A percentile compares a stretch with the other conserved stretches of the same genome.
Evolutionary conservation across 2,797 vertebrate species (phyloP).

Genomic region (Poeciliopsis gracilis): DNA sequence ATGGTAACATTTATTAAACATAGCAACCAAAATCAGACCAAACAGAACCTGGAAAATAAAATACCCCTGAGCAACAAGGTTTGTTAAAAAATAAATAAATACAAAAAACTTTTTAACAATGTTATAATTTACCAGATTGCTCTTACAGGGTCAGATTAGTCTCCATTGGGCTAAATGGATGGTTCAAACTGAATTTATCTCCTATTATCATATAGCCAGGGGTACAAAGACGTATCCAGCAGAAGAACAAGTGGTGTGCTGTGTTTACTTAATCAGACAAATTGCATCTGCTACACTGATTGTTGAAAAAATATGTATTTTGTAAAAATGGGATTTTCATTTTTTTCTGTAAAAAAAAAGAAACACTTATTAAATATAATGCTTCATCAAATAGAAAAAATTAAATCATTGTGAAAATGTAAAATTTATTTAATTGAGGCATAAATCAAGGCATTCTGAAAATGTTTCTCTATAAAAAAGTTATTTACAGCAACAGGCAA

Average conservation of each 20-base stretch:
- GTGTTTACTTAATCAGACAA: constrained; percentile 32
- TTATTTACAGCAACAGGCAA: constrained; percentile 34
- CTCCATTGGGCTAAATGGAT: constrained; percentile 54
- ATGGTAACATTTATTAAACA: constrained; percentile 14
- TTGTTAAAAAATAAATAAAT: constrained; percentile 30
- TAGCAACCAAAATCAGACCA: constrained; percentile 39
- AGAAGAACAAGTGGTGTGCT: constrained; percentile 24
- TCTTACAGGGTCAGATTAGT: constrained; percentile 45
- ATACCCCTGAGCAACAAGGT: constrained; percentile 32
- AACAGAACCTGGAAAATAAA: constrained; percentile 31
- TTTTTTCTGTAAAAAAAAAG: constrained; percentile 3
- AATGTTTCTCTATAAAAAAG: constrained; percentile 21
- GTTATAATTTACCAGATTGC: constrained; percentile 63
- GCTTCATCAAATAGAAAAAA: neutral
- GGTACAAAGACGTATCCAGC: constrained; percentile 38
- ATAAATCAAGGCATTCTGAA: constrained; percentile 37
- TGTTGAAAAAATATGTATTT: constrained; percentile 13
- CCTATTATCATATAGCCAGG: constrained; percentile 42
- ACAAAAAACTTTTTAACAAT: constrained; percentile 36
- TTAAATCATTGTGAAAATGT: constrained; percentile 15
- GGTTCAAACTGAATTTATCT: constrained; percentile 60
- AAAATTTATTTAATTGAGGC: constrained; percentile 31
- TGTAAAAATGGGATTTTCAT: constrained; percentile 2
- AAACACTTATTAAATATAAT: neutral
- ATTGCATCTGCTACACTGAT: constrained; percentile 5